These are phyloP conservation scores for Papilio gigon DNA, from an alignment of 2,888 invertebrate species.

Conservation along the genomic window DNA sequence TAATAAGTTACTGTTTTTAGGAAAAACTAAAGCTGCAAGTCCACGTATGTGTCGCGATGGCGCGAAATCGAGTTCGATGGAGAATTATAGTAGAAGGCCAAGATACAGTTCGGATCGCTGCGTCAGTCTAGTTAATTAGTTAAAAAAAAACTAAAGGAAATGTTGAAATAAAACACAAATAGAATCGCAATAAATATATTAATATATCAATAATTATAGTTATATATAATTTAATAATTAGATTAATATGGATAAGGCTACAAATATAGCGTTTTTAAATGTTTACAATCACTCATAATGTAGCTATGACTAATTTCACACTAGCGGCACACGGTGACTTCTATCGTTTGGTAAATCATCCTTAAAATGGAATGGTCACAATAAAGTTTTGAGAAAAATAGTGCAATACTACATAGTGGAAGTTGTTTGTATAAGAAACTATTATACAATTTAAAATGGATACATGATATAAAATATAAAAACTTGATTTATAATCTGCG, in stretches of 20 bases:
- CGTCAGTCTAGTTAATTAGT: too few relatives aligned
- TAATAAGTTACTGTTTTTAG: too few relatives aligned
- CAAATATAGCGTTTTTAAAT: slow-evolving; percentile 67
- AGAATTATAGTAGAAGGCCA: too few relatives aligned
- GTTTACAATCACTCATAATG: slow-evolving; percentile 65
- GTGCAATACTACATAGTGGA: slow-evolving; percentile 6
- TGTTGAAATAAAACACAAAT: slow-evolving; percentile 45
- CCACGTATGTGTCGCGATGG: too few relatives aligned
- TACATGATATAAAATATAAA: background rate
- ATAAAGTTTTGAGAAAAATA: background rate
- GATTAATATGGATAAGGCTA: slow-evolving; percentile 77
- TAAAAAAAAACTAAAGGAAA: background rate
- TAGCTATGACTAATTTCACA: slow-evolving; percentile 54
- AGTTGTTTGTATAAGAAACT: background rate
- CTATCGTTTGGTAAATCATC: background rate
- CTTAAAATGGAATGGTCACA: background rate
- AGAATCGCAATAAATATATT: slow-evolving; percentile 76
- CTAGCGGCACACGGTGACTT: slow-evolving; percentile 38
- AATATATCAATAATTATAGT: slow-evolving; percentile 74
- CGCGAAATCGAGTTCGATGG: too few relatives aligned
- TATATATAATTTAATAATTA: slow-evolving; percentile 65
- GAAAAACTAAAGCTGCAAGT: too few relatives aligned
- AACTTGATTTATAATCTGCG: background rate
- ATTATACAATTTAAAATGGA: background rate
- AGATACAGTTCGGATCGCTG: too few relatives aligned